phyloP scores from a whole-genome alignment of 2,888 invertebrate genomes.

The Eupeodes latifasciatus region DNA sequence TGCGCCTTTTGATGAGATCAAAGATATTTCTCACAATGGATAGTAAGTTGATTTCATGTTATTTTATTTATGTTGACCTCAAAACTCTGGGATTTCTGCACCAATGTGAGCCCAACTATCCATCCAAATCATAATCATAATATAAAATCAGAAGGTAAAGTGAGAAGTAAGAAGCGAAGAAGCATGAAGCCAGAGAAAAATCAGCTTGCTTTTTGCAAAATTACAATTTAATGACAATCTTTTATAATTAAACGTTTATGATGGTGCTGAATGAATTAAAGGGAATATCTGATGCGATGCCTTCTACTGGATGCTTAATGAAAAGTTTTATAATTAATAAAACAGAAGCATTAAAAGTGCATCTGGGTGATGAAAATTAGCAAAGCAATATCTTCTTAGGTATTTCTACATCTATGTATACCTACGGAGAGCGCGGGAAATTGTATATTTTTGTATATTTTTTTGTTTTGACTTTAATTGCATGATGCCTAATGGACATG shows the following conservation, averaged over 20 bases:
- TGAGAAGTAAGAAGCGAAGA: no score
- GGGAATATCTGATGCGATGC: slow-evolving; percentile 47
- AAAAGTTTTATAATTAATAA: slow-evolving; percentile 75
- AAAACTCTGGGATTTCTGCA: slow-evolving; percentile 52
- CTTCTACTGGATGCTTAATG: slow-evolving; percentile 49
- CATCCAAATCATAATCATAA: slow-evolving; percentile 2
- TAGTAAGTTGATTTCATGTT: slow-evolving; percentile 57
- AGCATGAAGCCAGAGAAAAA: no score
- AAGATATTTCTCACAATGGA: slow-evolving; percentile 64
- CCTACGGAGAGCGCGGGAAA: neutral
- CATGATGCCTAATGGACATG: slow-evolving; percentile 60
- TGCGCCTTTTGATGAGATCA: slow-evolving; percentile 53
- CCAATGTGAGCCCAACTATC: slow-evolving; percentile 20
- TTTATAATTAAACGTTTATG: slow-evolving; percentile 74
- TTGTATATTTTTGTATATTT: no score
- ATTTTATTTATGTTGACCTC: slow-evolving; percentile 56
- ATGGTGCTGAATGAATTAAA: slow-evolving; percentile 61
- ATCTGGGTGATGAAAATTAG: slow-evolving; percentile 71
- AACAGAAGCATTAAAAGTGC: slow-evolving; percentile 75
- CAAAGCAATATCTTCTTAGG: slow-evolving; percentile 3
- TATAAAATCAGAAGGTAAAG: slow-evolving; percentile 13
- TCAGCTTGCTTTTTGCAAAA: slow-evolving; percentile 34
- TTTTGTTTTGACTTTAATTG: slow-evolving; percentile 57
- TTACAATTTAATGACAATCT: slow-evolving; percentile 74
- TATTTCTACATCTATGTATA: no score